Percentiles rank a stretch among this genome's conserved stretches.
Conservation (phyloP, 2,888 invertebrate genomes). For the Eupithecia exiguata region DNA sequence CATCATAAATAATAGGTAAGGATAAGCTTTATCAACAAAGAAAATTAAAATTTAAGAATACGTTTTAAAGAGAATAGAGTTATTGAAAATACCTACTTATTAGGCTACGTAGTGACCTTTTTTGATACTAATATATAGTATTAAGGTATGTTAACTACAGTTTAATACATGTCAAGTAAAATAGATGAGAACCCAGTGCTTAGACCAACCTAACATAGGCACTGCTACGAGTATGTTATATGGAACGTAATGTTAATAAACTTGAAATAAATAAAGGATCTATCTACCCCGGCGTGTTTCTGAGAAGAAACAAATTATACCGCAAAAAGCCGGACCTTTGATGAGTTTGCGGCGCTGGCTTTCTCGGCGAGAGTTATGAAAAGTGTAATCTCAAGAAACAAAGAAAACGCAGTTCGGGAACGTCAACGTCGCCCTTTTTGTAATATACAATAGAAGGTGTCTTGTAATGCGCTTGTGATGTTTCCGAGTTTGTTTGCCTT, state of each 20-base stretch:
- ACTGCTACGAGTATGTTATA: background rate
- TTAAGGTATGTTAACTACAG: too few species aligned
- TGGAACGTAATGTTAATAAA: too few species aligned
- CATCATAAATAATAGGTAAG: background rate
- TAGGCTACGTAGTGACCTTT: too few species aligned
- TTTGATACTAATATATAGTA: too few species aligned
- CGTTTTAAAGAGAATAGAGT: background rate
- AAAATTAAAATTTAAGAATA: background rate
- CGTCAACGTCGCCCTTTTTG: constrained; percentile 51
- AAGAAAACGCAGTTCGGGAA: constrained; percentile 50
- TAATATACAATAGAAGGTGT: constrained; percentile 53
- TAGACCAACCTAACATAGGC: too few species aligned
- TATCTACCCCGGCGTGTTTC: background rate
- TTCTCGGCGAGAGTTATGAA: constrained; percentile 39
- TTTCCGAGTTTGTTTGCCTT: constrained; percentile 37
- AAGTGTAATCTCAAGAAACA: constrained; percentile 64
- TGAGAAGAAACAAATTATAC: constrained; percentile 49
- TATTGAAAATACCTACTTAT: background rate
- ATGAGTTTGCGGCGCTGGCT: constrained; percentile 46
- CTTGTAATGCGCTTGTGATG: constrained; percentile 49
- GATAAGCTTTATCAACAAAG: too few species aligned
- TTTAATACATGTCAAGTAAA: too few species aligned
- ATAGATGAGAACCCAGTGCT: too few species aligned
- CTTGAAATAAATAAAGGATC: too few species aligned
- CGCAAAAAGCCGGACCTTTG: constrained; percentile 57